Percentiles rank a stretch among this genome's conserved stretches.
phyloP scores from a whole-genome alignment of 2,888 invertebrate genomes.

The Drosophila setosimentum region DNA sequence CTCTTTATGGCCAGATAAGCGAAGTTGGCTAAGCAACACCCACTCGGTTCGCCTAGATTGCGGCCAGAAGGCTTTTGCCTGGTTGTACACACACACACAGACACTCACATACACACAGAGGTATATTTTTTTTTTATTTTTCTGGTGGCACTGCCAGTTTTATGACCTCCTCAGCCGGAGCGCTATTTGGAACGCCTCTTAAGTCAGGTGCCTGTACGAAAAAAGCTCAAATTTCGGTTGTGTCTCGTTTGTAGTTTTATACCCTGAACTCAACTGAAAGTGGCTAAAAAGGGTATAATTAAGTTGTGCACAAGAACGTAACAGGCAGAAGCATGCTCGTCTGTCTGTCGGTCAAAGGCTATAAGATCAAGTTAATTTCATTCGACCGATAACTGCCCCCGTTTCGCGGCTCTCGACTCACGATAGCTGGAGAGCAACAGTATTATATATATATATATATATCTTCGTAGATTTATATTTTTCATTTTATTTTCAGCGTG shows the following conservation, averaged over 20 bases:
- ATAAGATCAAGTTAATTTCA: neutral
- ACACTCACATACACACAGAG: neutral
- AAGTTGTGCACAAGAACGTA: neutral
- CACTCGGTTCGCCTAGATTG: constrained; percentile 47
- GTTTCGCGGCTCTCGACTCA: neutral
- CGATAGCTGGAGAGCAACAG: neutral
- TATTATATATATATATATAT: neutral
- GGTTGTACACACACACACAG: constrained; percentile 25
- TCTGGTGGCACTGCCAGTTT: constrained; percentile 76
- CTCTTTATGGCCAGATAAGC: constrained; percentile 55
- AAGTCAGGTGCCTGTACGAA: constrained; percentile 67
- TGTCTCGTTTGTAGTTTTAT: constrained; percentile 25
- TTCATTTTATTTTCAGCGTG: neutral
- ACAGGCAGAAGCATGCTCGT: neutral
- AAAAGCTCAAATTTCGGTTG: constrained; percentile 70
- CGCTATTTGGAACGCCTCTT: constrained; percentile 63
- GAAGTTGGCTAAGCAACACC: constrained; percentile 64
- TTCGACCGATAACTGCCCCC: neutral
- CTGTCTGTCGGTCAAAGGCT: neutral
- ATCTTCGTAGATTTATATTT: neutral
- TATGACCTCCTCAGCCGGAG: constrained; percentile 70
- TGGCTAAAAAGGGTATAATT: neutral
- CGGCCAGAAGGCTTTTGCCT: constrained; percentile 29
- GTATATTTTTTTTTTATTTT: constrained; percentile 8
- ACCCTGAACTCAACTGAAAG: neutral